Conservation (phyloP, 2,113 vertebrate species). For the Martes martes region DNA sequence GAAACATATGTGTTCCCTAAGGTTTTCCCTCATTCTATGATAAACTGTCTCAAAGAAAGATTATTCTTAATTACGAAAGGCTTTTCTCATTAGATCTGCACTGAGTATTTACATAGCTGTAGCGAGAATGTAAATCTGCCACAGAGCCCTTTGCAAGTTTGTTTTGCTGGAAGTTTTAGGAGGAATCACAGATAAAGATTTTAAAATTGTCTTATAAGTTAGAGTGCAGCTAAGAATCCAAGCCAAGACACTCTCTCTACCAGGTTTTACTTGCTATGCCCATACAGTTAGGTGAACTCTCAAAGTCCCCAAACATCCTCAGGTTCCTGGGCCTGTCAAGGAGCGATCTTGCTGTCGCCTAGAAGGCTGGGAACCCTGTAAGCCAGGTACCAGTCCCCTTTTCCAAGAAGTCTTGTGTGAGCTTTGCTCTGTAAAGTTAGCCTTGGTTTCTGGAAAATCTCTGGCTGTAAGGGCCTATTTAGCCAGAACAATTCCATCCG, state of each 20-base stretch:
- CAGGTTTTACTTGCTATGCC: background rate
- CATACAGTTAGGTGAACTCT: background rate
- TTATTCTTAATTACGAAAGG: background rate
- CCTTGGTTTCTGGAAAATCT: background rate
- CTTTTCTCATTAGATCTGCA: background rate
- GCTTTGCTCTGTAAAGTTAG: background rate
- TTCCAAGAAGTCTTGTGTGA: background rate
- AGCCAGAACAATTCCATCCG: too few species aligned
- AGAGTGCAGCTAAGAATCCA: background rate
- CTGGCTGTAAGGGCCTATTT: too few species aligned
- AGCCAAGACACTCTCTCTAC: background rate
- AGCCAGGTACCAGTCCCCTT: background rate
- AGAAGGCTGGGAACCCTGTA: background rate
- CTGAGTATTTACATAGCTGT: background rate
- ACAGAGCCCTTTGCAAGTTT: background rate
- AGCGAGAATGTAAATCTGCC: background rate
- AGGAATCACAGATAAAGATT: background rate
- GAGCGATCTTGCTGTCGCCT: background rate
- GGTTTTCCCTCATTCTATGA: background rate
- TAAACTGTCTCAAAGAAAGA: background rate
- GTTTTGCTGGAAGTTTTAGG: background rate
- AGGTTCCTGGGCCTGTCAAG: background rate
- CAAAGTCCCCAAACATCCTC: background rate
- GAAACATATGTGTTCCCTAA: background rate
- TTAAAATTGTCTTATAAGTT: background rate